Percentiles rank a stretch among this genome's conserved stretches.
Evolutionary conservation across 1,140 invertebrate genomes (phyloP).

Genomic region (Adoxophyes honmai): DNA sequence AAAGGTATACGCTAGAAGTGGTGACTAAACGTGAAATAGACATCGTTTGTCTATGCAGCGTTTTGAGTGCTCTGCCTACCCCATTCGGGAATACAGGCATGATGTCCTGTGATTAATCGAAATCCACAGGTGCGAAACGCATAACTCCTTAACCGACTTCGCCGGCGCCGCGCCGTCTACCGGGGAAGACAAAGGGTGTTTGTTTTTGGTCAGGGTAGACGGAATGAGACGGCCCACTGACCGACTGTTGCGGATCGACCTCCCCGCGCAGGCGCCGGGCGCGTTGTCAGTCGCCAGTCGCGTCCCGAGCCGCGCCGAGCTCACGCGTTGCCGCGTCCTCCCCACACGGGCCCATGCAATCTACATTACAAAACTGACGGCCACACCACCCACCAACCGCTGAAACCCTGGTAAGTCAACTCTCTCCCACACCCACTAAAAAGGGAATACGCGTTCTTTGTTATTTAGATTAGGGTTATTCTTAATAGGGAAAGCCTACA

Average conservation of each 20-base stretch:
- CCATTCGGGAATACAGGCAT: no score
- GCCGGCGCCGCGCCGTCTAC: slow-evolving; percentile 21
- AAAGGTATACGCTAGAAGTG: no score
- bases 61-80: no score
- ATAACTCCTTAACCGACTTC: slow-evolving; percentile 6
- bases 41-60: no score
- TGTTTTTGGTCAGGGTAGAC: slow-evolving; percentile 16
- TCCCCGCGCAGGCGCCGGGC: slow-evolving; percentile 15
- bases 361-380: neutral
- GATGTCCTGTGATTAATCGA: no score
- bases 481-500: slow-evolving; percentile 2
- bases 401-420: neutral
- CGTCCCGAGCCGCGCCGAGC: slow-evolving; percentile 12
- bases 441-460: no score
- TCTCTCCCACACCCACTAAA: no score
- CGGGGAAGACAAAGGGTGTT: slow-evolving; percentile 19
- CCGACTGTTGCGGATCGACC: slow-evolving; percentile 21
- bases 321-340: slow-evolving; percentile 10
- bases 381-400: neutral
- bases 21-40: no score
- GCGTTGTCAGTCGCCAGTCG: slow-evolving; percentile 17
- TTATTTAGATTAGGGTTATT: neutral
- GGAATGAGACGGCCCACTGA: slow-evolving; percentile 17
- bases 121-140: slow-evolving; percentile 18
- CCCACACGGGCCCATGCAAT: neutral